These are phyloP conservation scores for Hirtodrosophila cameraria DNA, from an alignment of 2,888 invertebrate genomes.

Conservation along the genomic window DNA sequence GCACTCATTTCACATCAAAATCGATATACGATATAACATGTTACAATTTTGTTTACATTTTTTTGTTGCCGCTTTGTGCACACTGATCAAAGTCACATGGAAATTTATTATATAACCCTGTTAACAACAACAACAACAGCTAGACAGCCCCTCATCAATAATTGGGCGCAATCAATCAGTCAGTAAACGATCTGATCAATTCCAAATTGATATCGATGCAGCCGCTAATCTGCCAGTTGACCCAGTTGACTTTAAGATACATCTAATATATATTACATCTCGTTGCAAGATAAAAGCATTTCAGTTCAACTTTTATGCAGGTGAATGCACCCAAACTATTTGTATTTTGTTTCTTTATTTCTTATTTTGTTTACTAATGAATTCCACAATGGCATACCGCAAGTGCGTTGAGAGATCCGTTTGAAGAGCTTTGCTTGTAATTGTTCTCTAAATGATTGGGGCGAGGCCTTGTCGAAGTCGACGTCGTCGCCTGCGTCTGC, in stretches of 20 bases:
- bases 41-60: conserved; percentile 68
- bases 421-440: conserved; percentile 69
- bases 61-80: conserved; percentile 35
- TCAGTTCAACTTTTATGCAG: conserved; percentile 39
- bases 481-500: conserved; percentile 36
- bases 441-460: conserved; percentile 76
- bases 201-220: conserved; percentile 57
- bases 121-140: conserved; percentile 50
- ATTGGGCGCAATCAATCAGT: conserved; percentile 74
- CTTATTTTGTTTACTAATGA: conserved; percentile 79
- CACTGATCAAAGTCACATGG: conserved; percentile 72
- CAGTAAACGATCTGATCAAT: conserved; percentile 53
- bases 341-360: conserved; percentile 14
- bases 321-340: conserved; percentile 68
- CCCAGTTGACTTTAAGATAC: conserved; percentile 62
- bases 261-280: conserved; percentile 12
- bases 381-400: conserved; percentile 64
- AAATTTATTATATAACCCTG: conserved; percentile 75
- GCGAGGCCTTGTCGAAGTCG: conserved; percentile 43
- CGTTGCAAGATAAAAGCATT: conserved; percentile 22
- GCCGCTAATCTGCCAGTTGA: conserved; percentile 75
- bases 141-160: conserved; percentile 45
- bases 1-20: conserved; percentile 46
- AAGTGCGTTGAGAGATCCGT: conserved; percentile 62
- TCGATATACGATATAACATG: conserved; percentile 61